Evolutionary conservation across 2,888 invertebrate genomes (phyloP).

Genomic region (Ommatoiulus sabulosus): DNA sequence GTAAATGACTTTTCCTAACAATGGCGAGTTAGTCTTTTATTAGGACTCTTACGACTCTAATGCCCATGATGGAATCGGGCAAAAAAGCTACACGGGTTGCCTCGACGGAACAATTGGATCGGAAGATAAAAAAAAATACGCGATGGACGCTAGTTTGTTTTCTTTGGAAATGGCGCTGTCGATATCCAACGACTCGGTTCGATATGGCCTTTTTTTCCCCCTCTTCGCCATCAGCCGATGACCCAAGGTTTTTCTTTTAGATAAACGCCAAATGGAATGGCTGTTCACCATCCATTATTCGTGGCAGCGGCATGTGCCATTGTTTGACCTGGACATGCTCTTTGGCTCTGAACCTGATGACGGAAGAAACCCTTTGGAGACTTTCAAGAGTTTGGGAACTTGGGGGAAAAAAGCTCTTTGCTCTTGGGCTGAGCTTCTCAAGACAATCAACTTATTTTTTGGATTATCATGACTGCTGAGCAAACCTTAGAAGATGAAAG

Average conservation of each 20-base stretch:
- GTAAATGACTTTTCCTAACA: conserved; percentile 30
- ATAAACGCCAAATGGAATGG: conserved; percentile 1
- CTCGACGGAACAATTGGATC: conserved; percentile 38
- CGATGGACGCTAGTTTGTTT: conserved; percentile 1
- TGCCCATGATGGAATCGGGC: conserved; percentile 29
- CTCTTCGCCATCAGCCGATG: not conserved
- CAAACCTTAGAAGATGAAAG: not conserved
- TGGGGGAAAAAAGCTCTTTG: too few species aligned
- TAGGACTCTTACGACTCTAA: conserved; percentile 43
- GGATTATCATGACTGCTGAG: not conserved
- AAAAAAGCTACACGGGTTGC: conserved; percentile 35
- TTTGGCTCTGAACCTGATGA: not conserved
- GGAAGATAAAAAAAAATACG: not conserved
- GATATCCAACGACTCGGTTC: not conserved
- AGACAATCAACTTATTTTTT: too few species aligned
- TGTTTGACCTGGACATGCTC: not conserved
- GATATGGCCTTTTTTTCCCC: not conserved
- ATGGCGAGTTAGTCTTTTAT: conserved; percentile 43
- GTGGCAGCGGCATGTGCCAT: not conserved
- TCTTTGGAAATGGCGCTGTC: conserved; percentile 17
- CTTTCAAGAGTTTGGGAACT: not conserved
- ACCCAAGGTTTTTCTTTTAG: not conserved
- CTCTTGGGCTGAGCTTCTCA: too few species aligned
- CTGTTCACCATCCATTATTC: not conserved
- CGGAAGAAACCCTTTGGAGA: not conserved